Base-by-base conservation (phyloP, 2,888 invertebrate species). In the Aphodius granarius region DNA sequence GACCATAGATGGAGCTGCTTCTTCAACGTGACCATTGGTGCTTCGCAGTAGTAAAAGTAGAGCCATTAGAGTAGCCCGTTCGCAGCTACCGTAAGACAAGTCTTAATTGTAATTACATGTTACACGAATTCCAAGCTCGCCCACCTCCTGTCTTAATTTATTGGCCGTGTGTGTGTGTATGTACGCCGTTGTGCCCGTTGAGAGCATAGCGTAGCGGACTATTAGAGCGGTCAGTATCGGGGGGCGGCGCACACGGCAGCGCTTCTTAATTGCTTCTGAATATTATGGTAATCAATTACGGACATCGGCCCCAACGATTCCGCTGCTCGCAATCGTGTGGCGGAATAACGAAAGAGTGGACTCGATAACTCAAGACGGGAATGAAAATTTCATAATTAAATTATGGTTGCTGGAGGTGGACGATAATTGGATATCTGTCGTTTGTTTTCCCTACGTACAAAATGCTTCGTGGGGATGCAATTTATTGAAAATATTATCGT, bases 31-130 rank as follows among this genome's bases (percentile, higher is more conserved):
- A 43, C 43, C 43, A 43, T 13, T 43, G 43, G 43, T 43, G 3
- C 43, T 43, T 43, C 43, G 9, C 43, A 43, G 43, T 43, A 43
- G 43, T 43, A 43, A 43, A 43, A 43, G 43, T 43, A 43, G 43
- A 43, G 75, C 77, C 75, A 77, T 77, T 77, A 75, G 75, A 73
- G 75, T 66, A 66, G 75, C 75, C 73, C 75, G 77, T 75, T 79
- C 75, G 77, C 76, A 80, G 82, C 83, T 82, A 82, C 82, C 81
- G 81, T 82, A 83, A 82, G 83, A 83, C 83, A 83, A 83, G 82
- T 82, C 82, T 83, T 83, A 83, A 83, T 83, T 83, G 83, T 83
- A 83, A 83, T 83, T 83, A 82, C 83, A 83, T 82, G 83, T 82
- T 82, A 82, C 82, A 83, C 82, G 83, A 82, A 83, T 83, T 82